These are phyloP conservation scores for Poecilia latipinna DNA, from an alignment of 2,113 vertebrate species.

Conservation along the genomic window DNA sequence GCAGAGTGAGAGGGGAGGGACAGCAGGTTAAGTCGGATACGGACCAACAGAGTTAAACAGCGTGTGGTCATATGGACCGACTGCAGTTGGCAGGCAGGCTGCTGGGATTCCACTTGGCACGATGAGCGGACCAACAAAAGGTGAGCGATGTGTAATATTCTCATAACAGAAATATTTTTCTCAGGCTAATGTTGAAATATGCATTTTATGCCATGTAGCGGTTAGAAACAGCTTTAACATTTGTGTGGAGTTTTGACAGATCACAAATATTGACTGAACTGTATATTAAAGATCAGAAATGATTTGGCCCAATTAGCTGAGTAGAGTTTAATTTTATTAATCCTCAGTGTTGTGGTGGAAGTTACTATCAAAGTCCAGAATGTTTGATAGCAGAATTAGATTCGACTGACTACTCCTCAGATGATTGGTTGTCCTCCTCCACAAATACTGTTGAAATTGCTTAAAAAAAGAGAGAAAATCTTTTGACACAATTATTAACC, in stretches of 20 bases:
- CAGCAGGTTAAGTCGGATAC: constrained; percentile 8
- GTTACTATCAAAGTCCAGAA: no score
- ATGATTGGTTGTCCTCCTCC: not conserved
- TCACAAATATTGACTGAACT: not conserved
- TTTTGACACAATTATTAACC: no score
- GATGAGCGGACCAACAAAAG: constrained; percentile 69
- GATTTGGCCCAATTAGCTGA: not conserved
- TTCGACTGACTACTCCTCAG: not conserved
- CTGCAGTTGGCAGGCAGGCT: constrained; percentile 24
- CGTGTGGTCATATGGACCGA: constrained; percentile 11
- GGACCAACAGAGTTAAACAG: constrained; percentile 31
- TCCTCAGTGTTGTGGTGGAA: not conserved
- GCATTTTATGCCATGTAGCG: not conserved
- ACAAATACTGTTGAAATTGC: no score
- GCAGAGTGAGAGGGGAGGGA: not conserved
- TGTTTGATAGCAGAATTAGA: not conserved
- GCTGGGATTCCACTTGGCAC: constrained; percentile 37
- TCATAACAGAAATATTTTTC: not conserved
- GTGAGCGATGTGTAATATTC: constrained; percentile 37
- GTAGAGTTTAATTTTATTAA: not conserved
- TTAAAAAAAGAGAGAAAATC: no score
- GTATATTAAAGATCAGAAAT: not conserved
- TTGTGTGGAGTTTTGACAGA: not conserved
- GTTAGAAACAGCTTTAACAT: not conserved
- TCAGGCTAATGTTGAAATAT: not conserved